Evolutionary conservation across 2,113 vertebrate genomes (phyloP).

Genomic region (Aptenodytes patagonicus): DNA sequence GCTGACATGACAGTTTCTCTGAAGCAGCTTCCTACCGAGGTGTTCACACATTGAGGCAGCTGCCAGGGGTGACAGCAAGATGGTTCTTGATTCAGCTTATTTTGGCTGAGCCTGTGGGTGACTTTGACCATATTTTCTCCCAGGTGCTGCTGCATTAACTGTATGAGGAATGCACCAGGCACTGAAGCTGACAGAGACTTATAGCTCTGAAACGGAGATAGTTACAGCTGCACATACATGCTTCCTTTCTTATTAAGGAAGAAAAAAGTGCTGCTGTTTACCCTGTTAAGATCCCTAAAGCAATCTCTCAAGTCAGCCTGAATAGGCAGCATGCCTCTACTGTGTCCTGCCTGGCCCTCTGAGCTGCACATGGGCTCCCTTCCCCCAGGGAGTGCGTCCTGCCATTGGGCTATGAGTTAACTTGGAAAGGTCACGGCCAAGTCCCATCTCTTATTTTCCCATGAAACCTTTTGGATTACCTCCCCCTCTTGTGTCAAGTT

Average conservation of each 20-base stretch:
- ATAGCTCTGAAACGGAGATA: not conserved
- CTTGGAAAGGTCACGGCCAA: rapidly evolving
- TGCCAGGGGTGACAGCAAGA: not conserved
- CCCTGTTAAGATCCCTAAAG: not conserved
- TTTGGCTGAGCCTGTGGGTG: not conserved
- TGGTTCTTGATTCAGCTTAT: not conserved
- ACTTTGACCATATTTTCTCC: not conserved
- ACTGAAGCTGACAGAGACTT: constrained; percentile 30
- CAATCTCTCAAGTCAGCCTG: not conserved
- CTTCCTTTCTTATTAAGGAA: constrained; percentile 5
- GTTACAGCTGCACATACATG: not conserved
- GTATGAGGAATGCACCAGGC: not conserved
- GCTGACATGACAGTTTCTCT: not conserved
- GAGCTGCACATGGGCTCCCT: not conserved
- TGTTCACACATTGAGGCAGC: not conserved
- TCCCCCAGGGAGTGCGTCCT: not conserved
- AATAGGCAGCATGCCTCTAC: not conserved
- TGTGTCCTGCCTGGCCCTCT: not conserved
- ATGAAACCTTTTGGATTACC: not conserved
- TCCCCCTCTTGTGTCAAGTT: not conserved
- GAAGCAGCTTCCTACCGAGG: not conserved
- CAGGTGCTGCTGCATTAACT: constrained; percentile 17
- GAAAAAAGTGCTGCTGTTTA: not conserved
- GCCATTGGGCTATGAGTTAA: not conserved
- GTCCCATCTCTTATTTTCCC: not conserved